Conservation (phyloP, 23 tunicate genomes). For the Styela plicata region DNA sequence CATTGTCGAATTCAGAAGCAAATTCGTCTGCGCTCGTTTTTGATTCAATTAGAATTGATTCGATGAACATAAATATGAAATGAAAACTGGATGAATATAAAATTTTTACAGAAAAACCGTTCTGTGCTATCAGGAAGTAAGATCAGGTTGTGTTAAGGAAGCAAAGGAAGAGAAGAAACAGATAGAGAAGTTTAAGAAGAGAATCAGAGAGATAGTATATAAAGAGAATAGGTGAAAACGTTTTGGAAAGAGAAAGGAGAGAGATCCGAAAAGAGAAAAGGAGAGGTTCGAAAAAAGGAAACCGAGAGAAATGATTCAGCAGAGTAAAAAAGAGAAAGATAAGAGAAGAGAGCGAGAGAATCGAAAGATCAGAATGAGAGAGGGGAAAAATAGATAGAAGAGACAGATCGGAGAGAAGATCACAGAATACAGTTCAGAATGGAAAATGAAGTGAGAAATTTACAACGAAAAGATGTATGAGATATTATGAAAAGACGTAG, state of each 20-base stretch:
- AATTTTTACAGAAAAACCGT: background rate
- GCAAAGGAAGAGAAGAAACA: no score
- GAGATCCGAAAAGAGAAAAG: background rate
- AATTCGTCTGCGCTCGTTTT: background rate
- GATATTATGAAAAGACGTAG: background rate
- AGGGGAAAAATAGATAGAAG: conserved; percentile 1
- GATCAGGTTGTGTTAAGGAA: no score
- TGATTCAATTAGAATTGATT: background rate
- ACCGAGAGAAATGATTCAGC: conserved; percentile 2
- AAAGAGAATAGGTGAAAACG: background rate
- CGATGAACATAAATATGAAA: background rate
- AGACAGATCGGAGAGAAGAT: background rate
- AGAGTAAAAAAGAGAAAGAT: background rate
- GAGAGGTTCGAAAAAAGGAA: conserved; percentile 11
- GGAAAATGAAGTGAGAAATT: background rate
- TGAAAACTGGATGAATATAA: background rate
- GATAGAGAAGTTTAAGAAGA: background rate
- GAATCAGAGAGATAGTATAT: background rate
- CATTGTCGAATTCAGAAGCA: background rate
- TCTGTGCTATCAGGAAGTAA: background rate
- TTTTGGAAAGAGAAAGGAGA: background rate
- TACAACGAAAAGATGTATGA: background rate
- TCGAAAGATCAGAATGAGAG: background rate
- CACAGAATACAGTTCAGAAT: background rate
- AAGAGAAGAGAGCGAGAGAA: conserved; percentile 10